These are phyloP conservation scores for Dipodomys merriami DNA, from an alignment of 2,113 vertebrate genomes.

Conservation along the genomic window DNA sequence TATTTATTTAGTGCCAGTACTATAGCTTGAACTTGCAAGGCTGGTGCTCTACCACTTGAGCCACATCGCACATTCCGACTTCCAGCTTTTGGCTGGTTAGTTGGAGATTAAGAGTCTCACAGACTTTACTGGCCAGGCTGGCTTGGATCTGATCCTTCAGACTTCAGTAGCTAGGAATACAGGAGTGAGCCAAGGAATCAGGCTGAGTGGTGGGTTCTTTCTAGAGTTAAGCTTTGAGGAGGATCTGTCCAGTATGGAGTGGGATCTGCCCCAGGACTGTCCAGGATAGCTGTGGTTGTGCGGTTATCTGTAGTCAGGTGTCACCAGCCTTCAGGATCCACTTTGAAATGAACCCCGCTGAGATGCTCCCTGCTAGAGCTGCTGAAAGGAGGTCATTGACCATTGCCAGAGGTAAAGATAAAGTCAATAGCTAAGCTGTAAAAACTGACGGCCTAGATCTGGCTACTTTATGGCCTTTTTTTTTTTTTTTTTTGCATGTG, in stretches of 20 bases:
- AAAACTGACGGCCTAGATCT: constrained; percentile 35
- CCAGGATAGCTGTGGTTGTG: neutral
- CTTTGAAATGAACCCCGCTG: constrained; percentile 34
- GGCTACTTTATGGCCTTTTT: neutral
- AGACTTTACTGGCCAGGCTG: too few species aligned
- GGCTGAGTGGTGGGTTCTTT: neutral
- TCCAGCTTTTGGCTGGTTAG: too few species aligned
- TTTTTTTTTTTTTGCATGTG: neutral
- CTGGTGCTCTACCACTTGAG: too few species aligned
- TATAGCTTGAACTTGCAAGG: too few species aligned
- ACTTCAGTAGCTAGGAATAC: too few species aligned
- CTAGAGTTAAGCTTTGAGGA: neutral
- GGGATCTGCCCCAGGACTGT: neutral
- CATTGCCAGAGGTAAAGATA: constrained; percentile 4
- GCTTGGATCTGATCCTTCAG: too few species aligned
- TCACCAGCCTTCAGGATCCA: neutral
- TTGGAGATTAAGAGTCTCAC: too few species aligned
- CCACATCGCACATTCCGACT: too few species aligned
- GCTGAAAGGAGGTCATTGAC: constrained; percentile 59
- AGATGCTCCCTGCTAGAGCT: neutral
- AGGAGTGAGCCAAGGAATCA: too few species aligned
- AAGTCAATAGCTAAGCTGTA: neutral
- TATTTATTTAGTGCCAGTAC: too few species aligned
- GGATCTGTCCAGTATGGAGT: neutral
- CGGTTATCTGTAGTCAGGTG: neutral